A percentile compares a stretch with the other conserved stretches of the same genome.
These are phyloP conservation scores for Morone saxatilis DNA, from an alignment of 2,113 vertebrate genomes.

Conservation along the genomic window DNA sequence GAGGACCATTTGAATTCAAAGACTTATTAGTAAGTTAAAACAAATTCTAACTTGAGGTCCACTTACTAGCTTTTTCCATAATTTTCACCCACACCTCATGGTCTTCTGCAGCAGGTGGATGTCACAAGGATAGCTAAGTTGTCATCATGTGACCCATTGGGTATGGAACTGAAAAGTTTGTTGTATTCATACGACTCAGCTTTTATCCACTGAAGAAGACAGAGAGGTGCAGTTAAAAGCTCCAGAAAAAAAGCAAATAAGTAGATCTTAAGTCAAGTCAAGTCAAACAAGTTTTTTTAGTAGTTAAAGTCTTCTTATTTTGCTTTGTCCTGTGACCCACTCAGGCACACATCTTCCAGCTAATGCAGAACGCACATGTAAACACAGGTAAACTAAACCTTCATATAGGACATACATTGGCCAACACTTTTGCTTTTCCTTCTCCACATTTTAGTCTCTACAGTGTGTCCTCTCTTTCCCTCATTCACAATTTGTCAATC, in stretches of 20 bases:
- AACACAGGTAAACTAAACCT: not conserved
- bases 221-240: not conserved
- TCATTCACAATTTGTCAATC: constrained; percentile 52
- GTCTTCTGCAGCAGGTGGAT: not conserved
- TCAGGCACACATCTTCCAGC: not conserved
- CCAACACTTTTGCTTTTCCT: not conserved
- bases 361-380: not conserved
- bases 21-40: not conserved
- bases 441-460: constrained; percentile 11
- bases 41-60: too few relatives aligned
- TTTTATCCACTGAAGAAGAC: not conserved
- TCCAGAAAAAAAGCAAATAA: not conserved
- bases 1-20: not conserved
- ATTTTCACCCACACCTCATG: not conserved
- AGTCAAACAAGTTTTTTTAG: too few relatives aligned
- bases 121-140: too few relatives aligned
- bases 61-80: not conserved
- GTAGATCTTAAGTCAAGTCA: not conserved
- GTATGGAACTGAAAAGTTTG: not conserved
- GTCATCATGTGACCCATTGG: not conserved
- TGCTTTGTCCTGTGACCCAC: too few relatives aligned
- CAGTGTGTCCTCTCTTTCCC: constrained; percentile 11
- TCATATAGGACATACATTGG: not conserved
- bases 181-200: not conserved
- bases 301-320: not conserved